These are phyloP conservation scores for Myotis vivesi DNA, from an alignment of 2,797 vertebrate species.

Conservation along the genomic window DNA sequence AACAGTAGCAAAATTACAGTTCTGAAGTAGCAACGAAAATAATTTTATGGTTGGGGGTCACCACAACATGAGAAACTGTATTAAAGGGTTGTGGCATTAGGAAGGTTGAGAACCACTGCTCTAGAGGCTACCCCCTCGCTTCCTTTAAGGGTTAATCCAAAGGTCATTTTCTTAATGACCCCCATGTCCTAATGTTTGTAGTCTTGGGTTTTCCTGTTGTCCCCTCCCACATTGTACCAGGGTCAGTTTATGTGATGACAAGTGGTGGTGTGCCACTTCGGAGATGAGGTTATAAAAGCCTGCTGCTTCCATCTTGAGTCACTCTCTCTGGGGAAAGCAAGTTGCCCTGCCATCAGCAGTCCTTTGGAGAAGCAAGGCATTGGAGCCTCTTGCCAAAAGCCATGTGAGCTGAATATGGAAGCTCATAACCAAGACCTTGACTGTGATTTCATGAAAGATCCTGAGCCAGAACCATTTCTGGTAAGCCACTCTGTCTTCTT, in stretches of 20 bases:
- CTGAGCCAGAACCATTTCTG: neutral
- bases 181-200: neutral
- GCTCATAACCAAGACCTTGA: neutral
- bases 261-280: neutral
- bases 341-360: neutral
- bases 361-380: neutral
- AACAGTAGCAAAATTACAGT: no score
- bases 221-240: neutral
- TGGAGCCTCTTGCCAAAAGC: neutral
- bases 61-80: no score
- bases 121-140: neutral
- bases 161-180: neutral
- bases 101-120: no score
- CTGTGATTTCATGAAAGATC: neutral
- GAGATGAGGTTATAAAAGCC: neutral
- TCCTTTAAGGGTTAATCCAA: neutral
- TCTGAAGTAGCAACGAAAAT: no score
- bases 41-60: no score
- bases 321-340: neutral
- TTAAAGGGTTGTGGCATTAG: no score
- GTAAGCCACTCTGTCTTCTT: neutral
- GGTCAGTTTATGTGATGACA: neutral
- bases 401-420: neutral
- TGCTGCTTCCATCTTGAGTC: neutral
- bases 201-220: neutral